Conservation (phyloP, 2,113 vertebrate genomes). For the Ploceus nigricollis region DNA sequence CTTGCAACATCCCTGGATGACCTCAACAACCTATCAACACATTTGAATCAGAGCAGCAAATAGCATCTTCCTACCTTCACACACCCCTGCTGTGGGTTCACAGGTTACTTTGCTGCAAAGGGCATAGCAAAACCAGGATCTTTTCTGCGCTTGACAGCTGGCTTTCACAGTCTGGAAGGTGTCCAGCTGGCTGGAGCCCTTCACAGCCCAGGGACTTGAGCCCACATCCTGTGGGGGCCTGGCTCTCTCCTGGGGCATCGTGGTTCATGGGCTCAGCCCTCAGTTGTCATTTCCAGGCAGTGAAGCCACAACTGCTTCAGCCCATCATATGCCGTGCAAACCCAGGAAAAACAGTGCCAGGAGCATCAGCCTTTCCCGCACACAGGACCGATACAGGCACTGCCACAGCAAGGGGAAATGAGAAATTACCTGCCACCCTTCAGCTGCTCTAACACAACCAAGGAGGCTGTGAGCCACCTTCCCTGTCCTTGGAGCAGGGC, state of each 20-base stretch:
- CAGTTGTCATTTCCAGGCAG: not conserved
- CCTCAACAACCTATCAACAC: not conserved
- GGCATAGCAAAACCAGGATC: not conserved
- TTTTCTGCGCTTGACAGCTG: not conserved
- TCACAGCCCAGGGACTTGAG: not conserved
- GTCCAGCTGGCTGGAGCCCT: not conserved
- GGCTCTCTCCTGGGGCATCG: not conserved
- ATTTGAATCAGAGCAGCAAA: not conserved
- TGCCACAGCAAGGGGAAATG: not conserved
- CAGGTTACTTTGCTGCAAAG: not conserved
- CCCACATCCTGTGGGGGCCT: not conserved
- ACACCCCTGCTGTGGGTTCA: not conserved
- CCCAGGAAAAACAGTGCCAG: not conserved
- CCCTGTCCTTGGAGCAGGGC: not conserved
- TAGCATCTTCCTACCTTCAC: not conserved
- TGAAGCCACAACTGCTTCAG: not conserved
- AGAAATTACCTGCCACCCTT: not conserved
- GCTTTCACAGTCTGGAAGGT: not conserved
- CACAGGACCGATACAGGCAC: not conserved
- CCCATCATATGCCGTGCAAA: accelerated
- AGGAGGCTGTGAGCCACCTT: not conserved
- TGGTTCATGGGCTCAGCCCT: not conserved
- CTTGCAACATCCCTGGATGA: not conserved
- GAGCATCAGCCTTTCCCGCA: not conserved
- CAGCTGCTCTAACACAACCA: not conserved